Conservation (phyloP, 2,113 vertebrate genomes). For the Todiramphus saurophagus region DNA sequence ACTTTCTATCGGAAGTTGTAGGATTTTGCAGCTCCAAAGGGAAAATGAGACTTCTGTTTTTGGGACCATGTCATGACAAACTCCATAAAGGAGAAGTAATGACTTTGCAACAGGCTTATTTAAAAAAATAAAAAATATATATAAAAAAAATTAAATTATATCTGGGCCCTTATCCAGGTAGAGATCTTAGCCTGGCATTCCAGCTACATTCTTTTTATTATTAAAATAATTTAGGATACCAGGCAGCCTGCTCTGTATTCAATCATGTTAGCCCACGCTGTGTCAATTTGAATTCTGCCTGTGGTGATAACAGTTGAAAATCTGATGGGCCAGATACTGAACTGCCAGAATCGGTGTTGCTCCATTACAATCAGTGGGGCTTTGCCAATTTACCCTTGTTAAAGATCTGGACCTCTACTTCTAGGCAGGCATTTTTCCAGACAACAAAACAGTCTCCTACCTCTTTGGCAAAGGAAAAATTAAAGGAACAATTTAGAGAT, state of each 20-base stretch:
- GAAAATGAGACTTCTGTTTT: not conserved
- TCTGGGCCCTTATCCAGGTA: conserved; percentile 71
- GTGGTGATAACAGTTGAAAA: conserved; percentile 67
- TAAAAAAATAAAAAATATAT: not conserved
- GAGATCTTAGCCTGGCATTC: conserved; percentile 75
- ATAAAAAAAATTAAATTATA: conserved; percentile 19
- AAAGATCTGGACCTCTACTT: conserved; percentile 48
- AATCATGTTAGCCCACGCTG: conserved; percentile 67
- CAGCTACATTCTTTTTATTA: conserved; percentile 75
- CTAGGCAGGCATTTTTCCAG: conserved; percentile 60
- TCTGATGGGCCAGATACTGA: conserved; percentile 61
- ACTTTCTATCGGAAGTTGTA: not conserved
- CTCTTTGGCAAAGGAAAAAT: conserved; percentile 53
- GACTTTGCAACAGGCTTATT: conserved; percentile 37
- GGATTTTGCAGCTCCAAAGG: not conserved
- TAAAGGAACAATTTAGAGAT: not conserved
- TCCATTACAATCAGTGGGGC: conserved; percentile 39
- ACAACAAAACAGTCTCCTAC: conserved; percentile 44
- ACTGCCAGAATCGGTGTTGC: conserved; percentile 21
- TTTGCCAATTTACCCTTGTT: conserved; percentile 52
- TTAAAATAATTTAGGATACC: conserved; percentile 75
- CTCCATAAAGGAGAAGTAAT: conserved; percentile 32
- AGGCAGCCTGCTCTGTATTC: conserved; percentile 59
- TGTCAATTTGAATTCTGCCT: conserved; percentile 71
- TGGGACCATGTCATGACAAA: not conserved